Evolutionary conservation across 1,140 invertebrate species (phyloP).

Genomic region (Papilio machaon): DNA sequence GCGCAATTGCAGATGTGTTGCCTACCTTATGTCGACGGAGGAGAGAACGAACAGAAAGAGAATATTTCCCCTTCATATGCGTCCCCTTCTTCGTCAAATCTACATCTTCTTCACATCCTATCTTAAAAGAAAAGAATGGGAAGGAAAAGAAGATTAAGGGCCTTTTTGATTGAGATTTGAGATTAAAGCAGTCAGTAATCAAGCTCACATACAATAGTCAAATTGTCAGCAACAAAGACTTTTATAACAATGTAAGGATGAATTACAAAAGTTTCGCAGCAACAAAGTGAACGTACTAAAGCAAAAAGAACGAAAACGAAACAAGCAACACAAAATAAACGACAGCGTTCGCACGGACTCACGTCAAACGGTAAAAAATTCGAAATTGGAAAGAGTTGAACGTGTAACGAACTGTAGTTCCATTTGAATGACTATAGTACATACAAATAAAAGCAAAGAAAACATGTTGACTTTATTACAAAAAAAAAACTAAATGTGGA

Average conservation of each 20-base stretch:
- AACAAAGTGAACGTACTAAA: not conserved
- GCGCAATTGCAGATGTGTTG: no score
- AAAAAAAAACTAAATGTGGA: not conserved
- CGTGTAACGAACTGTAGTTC: conserved; percentile 8
- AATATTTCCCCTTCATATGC: no score
- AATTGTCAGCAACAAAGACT: not conserved
- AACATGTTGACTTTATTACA: not conserved
- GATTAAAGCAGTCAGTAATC: no score
- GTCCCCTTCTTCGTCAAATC: no score
- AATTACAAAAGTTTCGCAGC: not conserved
- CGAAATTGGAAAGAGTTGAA: conserved; percentile 15
- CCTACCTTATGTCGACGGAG: no score
- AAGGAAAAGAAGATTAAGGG: no score
- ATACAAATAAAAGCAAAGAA: not conserved
- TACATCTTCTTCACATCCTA: no score
- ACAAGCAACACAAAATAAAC: not conserved
- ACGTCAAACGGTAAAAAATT: conserved; percentile 22
- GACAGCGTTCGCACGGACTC: conserved; percentile 19
- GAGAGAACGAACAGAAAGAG: no score
- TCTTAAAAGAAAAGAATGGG: no score
- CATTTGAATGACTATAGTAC: not conserved
- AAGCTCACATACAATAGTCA: not conserved
- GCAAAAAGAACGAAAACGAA: not conserved
- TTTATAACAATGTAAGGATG: not conserved
- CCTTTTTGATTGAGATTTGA: no score